Percentiles rank a stretch among this genome's conserved stretches.
Evolutionary conservation across 1,140 invertebrate genomes (phyloP).

Genomic region (Rhyacophila brunnea): DNA sequence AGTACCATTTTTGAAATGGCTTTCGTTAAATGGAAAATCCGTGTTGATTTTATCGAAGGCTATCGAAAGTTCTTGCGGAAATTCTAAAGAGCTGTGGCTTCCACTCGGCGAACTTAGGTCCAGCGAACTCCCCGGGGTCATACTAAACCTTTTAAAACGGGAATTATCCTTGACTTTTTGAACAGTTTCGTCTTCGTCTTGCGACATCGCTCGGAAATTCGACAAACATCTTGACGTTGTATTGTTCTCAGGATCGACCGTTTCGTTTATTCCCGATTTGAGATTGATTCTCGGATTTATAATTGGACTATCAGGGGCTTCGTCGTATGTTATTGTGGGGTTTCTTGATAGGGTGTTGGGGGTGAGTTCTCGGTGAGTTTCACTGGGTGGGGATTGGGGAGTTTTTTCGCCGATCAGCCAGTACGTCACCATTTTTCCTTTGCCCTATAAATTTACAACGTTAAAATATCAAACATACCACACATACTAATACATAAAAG

Average conservation of each 20-base stretch:
- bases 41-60: slow-evolving; percentile 11
- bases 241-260: slow-evolving; percentile 7
- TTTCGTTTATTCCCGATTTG: slow-evolving; percentile 7
- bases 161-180: slow-evolving; percentile 14
- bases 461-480: slow-evolving; percentile 8
- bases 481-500: slow-evolving; percentile 18
- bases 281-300: slow-evolving; percentile 16
- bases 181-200: slow-evolving; percentile 21
- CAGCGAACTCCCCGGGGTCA: slow-evolving; percentile 28
- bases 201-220: slow-evolving; percentile 14
- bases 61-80: slow-evolving; percentile 18
- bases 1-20: slow-evolving; percentile 26
- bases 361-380: slow-evolving; percentile 8
- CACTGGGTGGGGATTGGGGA: background rate
- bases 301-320: slow-evolving; percentile 29
- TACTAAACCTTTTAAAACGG: slow-evolving; percentile 23
- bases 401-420: slow-evolving; percentile 78
- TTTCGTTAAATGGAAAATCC: slow-evolving; percentile 5
- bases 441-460: slow-evolving; percentile 62
- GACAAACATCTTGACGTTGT: background rate
- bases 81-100: slow-evolving; percentile 32
- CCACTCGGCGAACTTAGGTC: slow-evolving; percentile 30
- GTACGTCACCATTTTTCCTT: slow-evolving; percentile 86
- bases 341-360: slow-evolving; percentile 26
- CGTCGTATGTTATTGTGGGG: slow-evolving; percentile 32